Evolutionary conservation across 2,888 invertebrate genomes (phyloP).

Genomic region (Plusia festucae): DNA sequence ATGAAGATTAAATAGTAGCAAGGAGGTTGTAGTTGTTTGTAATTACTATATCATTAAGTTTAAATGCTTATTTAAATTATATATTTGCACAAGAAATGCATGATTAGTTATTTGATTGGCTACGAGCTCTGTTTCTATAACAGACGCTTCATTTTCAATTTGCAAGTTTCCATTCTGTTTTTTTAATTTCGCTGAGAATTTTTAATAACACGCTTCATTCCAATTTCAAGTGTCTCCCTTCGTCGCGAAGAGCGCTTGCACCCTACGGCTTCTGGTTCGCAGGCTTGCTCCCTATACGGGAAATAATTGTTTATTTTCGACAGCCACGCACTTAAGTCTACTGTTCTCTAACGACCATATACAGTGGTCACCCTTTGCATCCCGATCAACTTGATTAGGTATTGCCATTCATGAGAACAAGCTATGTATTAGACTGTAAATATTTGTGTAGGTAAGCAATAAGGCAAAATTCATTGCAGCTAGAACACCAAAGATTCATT

Average conservation of each 20-base stretch:
- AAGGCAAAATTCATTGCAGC: no score
- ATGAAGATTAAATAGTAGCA: slow-evolving; percentile 41
- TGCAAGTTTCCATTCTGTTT: not conserved
- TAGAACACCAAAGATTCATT: not conserved
- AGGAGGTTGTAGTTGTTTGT: slow-evolving; percentile 36
- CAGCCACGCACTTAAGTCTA: slow-evolving; percentile 76
- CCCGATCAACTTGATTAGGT: slow-evolving; percentile 58
- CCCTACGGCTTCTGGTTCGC: slow-evolving; percentile 76
- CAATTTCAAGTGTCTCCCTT: slow-evolving; percentile 56
- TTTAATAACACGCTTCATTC: not conserved
- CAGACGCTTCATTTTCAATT: slow-evolving; percentile 19
- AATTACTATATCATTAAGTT: slow-evolving; percentile 50
- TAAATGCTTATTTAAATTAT: slow-evolving; percentile 32
- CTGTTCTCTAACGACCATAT: slow-evolving; percentile 71
- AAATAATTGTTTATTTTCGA: slow-evolving; percentile 89
- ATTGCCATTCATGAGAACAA: slow-evolving; percentile 53
- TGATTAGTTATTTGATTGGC: slow-evolving; percentile 15
- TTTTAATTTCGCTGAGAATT: not conserved
- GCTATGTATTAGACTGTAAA: not conserved
- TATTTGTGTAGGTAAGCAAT: not conserved
- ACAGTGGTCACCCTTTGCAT: slow-evolving; percentile 58
- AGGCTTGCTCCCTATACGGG: slow-evolving; percentile 75
- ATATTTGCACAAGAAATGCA: slow-evolving; percentile 30
- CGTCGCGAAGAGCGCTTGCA: slow-evolving; percentile 51
- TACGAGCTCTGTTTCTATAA: not conserved